Percentiles rank a stretch among this genome's conserved stretches.
phyloP scores from a whole-genome alignment of 2,797 vertebrate species.

The Cyprinodon diabolis region DNA sequence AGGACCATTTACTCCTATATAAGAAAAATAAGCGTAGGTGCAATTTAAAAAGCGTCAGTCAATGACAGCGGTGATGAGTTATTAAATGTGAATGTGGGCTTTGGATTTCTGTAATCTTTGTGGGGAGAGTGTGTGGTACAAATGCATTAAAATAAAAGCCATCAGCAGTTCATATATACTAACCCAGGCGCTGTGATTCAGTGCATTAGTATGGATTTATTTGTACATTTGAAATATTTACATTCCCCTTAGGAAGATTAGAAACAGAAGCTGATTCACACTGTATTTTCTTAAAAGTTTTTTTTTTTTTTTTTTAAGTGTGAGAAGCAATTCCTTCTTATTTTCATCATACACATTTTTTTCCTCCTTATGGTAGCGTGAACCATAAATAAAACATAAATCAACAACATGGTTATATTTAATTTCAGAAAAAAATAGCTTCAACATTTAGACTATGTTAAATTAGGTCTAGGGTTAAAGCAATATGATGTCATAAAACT shows the following conservation, averaged over 20 bases:
- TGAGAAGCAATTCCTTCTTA: neutral
- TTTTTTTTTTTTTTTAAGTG: neutral
- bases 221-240: neutral
- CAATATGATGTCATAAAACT: too few species aligned
- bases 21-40: constrained; percentile 26
- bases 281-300: neutral
- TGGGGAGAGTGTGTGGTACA: constrained; percentile 5
- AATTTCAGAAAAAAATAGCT: too few species aligned
- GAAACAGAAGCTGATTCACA: neutral
- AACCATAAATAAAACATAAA: neutral
- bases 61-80: constrained; percentile 35
- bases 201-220: neutral
- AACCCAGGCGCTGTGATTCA: neutral
- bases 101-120: constrained; percentile 8
- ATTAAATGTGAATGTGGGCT: constrained; percentile 27
- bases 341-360: neutral
- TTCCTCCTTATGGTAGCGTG: neutral
- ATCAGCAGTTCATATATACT: constrained; percentile 3
- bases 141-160: constrained; percentile 21
- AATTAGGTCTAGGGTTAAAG: too few species aligned
- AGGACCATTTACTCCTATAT: constrained; percentile 39
- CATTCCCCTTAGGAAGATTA: neutral
- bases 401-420: neutral
- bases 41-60: constrained; percentile 27
- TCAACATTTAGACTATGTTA: too few species aligned